Percentiles rank a stretch among this genome's conserved stretches.
These are phyloP conservation scores for Mylabris phalerata DNA, from an alignment of 1,140 invertebrate species.

Conservation along the genomic window DNA sequence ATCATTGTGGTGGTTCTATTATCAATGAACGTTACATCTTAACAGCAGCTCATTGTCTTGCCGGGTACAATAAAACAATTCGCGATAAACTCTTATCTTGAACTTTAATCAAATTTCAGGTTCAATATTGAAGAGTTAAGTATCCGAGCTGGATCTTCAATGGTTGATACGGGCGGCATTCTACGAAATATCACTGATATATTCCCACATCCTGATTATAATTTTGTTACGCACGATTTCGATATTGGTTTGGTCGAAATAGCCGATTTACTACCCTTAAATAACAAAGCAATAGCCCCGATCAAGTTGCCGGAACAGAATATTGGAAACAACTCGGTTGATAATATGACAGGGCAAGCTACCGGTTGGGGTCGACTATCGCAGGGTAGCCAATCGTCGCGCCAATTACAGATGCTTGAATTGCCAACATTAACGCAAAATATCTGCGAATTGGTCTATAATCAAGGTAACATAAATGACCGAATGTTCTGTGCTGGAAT, in stretches of 20 bases:
- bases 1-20: conserved; percentile 16
- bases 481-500: conserved; percentile 43
- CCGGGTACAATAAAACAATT: background rate
- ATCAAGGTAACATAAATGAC: conserved; percentile 2
- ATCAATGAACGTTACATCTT: conserved; percentile 3
- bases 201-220: background rate
- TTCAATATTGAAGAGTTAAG: too few species aligned
- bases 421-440: background rate
- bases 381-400: background rate
- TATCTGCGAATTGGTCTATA: background rate
- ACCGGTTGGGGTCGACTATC: conserved; percentile 5
- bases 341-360: background rate
- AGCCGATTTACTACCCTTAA: background rate
- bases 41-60: conserved; percentile 18
- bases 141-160: too few species aligned
- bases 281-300: too few species aligned
- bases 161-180: background rate
- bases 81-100: too few species aligned
- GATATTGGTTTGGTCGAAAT: background rate
- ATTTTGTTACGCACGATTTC: background rate
- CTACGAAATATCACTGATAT: background rate
- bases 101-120: too few species aligned
- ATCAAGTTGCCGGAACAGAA: background rate
- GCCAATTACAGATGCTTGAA: conserved; percentile 2
- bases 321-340: background rate